These are phyloP conservation scores for Enteromius mattozi DNA, from an alignment of 2,797 vertebrate genomes.

Conservation along the genomic window DNA sequence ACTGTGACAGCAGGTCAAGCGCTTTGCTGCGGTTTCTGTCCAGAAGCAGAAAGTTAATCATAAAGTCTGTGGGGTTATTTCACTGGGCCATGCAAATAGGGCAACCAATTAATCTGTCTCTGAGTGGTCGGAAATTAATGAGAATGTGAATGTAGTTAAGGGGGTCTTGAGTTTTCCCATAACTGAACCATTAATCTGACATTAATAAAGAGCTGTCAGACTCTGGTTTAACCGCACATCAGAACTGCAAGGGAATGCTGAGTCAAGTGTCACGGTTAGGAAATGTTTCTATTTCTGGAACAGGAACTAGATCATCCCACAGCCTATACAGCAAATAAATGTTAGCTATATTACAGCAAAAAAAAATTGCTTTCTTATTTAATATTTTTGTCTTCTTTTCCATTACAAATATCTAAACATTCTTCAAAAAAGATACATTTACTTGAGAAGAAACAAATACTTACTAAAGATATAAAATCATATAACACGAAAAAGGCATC, in stretches of 20 bases:
- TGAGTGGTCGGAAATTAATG: conserved; percentile 41
- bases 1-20: conserved; percentile 16
- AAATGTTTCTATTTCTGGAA: background rate
- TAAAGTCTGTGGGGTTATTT: conserved; percentile 32
- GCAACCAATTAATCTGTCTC: conserved; percentile 49
- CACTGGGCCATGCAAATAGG: conserved; percentile 29
- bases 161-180: conserved; percentile 18
- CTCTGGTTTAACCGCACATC: conserved; percentile 16
- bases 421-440: background rate
- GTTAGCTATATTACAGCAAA: background rate
- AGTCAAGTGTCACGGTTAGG: background rate
- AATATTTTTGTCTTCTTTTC: background rate
- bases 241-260: background rate
- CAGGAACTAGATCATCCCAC: conserved; percentile 1
- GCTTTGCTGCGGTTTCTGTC: conserved; percentile 14
- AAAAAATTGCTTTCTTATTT: background rate
- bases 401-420: background rate
- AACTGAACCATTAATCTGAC: conserved; percentile 43
- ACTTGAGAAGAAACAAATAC: background rate
- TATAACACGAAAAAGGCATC: too few species aligned
- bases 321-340: background rate
- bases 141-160: conserved; percentile 43
- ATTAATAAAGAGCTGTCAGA: conserved; percentile 30
- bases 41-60: conserved; percentile 37
- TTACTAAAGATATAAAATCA: background rate